Base-by-base conservation (phyloP, 2,797 vertebrate species). In the Halcyon chelicuti region DNA sequence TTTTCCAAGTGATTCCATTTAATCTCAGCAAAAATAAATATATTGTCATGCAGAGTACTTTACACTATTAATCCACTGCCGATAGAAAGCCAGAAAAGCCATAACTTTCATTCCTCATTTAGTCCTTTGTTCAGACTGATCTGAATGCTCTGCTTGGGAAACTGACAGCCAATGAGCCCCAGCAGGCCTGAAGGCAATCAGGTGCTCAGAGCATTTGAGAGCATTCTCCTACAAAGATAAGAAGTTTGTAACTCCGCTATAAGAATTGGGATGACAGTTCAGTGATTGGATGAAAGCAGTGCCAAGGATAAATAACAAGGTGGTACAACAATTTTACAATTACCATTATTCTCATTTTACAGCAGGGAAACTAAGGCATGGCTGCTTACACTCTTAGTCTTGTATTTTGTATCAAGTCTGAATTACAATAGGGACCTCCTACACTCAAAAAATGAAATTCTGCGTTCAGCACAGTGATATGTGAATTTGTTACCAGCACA, bases 21-120 rank as follows among this genome's bases (percentile, higher is more conserved):
- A 95, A 95, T 95, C 42, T 79, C 88, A 94, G 70, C 44, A 95
- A 94, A 97, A 97, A 85, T 91, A 97, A 97, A 94, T 91, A 96
- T 77, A 57, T 89, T 91, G 79, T 93, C 82, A 75, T 54, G 47
- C 55, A 77, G 52, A 94, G 68, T 89, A 84, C 75, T 95, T 92
- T 84, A 81, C 46, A 86, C 93, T 96, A 94, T 96, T 93, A 96
- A 96, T 87, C 82, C 60, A 84, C 70, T 86, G 72, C 55, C 1
- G 0, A 78, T 13, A 61, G 60, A 95, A 71, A 95, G 68, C 60
- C 66, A 95, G 79, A 76, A 86, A 93, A 88, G 46, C 33, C 4
- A 0, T 73, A 86, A 79, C 26, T 65, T 76, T 88, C 12, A 0
- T 80, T 87, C 26, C 76, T 86, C 66, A 73, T 94, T 92, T 91